Evolutionary conservation across 23 tunicate species (phyloP), one percentile per base, ranked within the genome.

Genomic region (Pegea sp.): DNA sequence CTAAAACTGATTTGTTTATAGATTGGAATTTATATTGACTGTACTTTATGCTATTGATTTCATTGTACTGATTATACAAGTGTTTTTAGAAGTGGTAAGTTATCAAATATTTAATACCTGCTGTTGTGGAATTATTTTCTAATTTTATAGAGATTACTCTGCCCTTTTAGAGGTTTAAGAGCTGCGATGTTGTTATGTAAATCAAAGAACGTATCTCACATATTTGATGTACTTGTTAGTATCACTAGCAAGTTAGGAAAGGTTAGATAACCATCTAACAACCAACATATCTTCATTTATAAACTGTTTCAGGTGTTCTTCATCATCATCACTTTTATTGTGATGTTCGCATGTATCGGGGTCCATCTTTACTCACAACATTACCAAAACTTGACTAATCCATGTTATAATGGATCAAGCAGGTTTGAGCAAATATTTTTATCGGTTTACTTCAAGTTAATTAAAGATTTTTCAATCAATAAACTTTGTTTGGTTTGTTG

Each of bases 171-270:
- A 8, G 72, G 81, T 26, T 62, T 81, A 21, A 74, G 93, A 18
- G 81, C 93, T 24, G 70, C 81, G 11, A 81, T 81, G 93, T 53
- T 81, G 16, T 29, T 81, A 43, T 72, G 93, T 69, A 81, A 81
- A 52, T 81, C 93, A 49, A 67, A 72, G 49, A 81, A 81, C 58
- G 93, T 81, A 23, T 65, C 93, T 61, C 93, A 81, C 44, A 81
- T 81, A 5, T 81, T 81, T 50, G 72, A 81, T 52, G 93, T 81
- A 5, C 48, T 81, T 59, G 48, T 81, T 28, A 81, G 93, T 48
- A 81, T 81, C 58, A 81, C 67, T 56, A 61, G 69, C 26, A 72
- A 62, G 34, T 69, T 81, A 33, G 93, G 93, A 59, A 81, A 81
- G 70, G 93, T 78, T 20, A 24, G 66, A n/a, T n/a, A n/a, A n/a